Base-by-base conservation (phyloP, 2,888 invertebrate species). In the Beris chalybata region DNA sequence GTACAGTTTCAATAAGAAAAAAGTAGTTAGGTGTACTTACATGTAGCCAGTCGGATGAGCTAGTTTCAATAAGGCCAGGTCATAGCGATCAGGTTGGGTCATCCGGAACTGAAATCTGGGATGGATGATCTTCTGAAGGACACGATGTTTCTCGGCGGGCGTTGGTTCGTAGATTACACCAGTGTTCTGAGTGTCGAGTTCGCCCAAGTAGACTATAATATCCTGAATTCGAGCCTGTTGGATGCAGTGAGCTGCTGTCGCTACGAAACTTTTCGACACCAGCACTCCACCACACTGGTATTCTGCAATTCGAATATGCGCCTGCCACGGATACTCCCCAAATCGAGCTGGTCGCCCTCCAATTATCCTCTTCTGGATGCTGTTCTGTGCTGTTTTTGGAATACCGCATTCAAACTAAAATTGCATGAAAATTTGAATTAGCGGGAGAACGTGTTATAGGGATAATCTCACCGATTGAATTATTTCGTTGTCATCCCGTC, bases 211-310 rank as follows among this genome's bases (percentile, higher is more conserved):
- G 55, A 93, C 89, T 0, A 86, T 83, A 32, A 92, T 89, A 73
- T 92, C 91, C 5, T 86, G 83, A 5, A 90, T 79, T 12, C 87
- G 83, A 0, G 92, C 91, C 57, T 90, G 86, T 47, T 91, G 88
- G 64, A 92, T 90, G 77, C 92, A 93, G 76, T 93, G 93, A 0
- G 92, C 93, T 0, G 92, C 92, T 0, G 92, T 92, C 0, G 91
- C 90, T 4, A 92, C 89, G 74, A 83, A 89, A 77, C 85, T 85
- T 1, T 86, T 84, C 3, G 90, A 91, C 43, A 92, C 89, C 84
- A 92, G 78, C 0, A 92, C 92, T 0, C 92, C 92, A 2, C 93
- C 92, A 74, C 92, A 93, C 74, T 92, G 92, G 74, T 89, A 92
- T 72, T 90, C 89, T 0, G 88, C 87, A 72, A 92, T 91, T 74